Base-by-base conservation (phyloP, 2,888 invertebrate genomes). In the Gibbula magus region DNA sequence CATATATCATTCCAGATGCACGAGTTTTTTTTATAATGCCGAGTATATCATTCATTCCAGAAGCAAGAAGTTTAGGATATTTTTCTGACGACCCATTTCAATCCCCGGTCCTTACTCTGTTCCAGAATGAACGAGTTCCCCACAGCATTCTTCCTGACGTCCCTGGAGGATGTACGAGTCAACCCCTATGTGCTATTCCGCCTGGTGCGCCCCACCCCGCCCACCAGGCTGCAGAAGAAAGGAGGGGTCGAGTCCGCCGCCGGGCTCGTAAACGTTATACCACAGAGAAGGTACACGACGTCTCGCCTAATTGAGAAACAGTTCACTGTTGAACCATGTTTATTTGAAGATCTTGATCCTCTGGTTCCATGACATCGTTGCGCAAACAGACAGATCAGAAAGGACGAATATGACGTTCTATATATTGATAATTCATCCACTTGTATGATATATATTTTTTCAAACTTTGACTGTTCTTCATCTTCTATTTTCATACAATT, bases 241-340 rank as follows among this genome's bases (percentile, higher is more conserved):
- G 84, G 18, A 13, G 83, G 85, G 56, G 85, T 90, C n/a, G 87
- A 89, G 75, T 89, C 89, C 0, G 86, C 88, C 18, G 88, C 88
- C 16, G 87, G 84, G 35, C 84, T 89, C 82, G 89, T 88, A 67
- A 89, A 89, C 84, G 89, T 89, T 22, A 86, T 89, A 39, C 89
- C 89, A 10, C 86, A 85, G 80, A 88, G 88, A 81, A 88, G 89
- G 89, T 89, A 80, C 75, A 52, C n/a, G n/a, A 4, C 70, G 22
- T 29, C 3, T 13, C 13, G 16, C 54, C 10, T 5, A 20, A 8
- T n/a, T n/a, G n/a, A n/a, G n/a, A n/a, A n/a, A n/a, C n/a, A n/a
- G n/a, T n/a, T n/a, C n/a, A n/a, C n/a, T n/a, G n/a, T 77, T 35
- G 10, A 3, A 25, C 3, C n/a, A 20, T 75, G 35, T 75, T 52